A percentile compares a stretch with the other conserved stretches of the same genome.
Evolutionary conservation across 2,888 invertebrate species (phyloP).

Genomic region (Drosophila pseudotalamancana): DNA sequence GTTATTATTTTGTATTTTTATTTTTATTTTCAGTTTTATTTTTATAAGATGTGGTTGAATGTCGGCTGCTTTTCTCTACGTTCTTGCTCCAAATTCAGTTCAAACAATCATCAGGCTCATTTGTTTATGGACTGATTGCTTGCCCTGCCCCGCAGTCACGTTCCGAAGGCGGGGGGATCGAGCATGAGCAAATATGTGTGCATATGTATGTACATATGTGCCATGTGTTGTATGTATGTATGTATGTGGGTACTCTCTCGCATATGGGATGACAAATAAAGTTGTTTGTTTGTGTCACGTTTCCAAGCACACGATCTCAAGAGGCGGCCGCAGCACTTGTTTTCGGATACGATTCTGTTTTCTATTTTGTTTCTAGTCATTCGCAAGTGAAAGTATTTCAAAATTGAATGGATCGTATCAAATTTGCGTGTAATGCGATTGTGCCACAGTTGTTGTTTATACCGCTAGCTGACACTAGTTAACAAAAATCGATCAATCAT

Average conservation of each 20-base stretch:
- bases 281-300: constrained; percentile 72
- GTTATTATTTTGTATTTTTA: too few relatives aligned
- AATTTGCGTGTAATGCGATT: constrained; percentile 27
- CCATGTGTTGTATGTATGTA: not conserved
- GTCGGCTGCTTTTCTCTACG: not conserved
- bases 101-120: constrained; percentile 60
- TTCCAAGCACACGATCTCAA: constrained; percentile 59
- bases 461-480: not conserved
- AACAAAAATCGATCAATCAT: not conserved
- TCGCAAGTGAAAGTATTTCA: constrained; percentile 71
- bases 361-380: constrained; percentile 74
- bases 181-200: constrained; percentile 12
- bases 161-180: constrained; percentile 2
- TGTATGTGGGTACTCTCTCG: too few relatives aligned
- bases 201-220: not conserved
- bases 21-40: too few relatives aligned
- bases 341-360: constrained; percentile 53
- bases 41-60: not conserved
- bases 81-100: constrained; percentile 55
- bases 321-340: constrained; percentile 19
- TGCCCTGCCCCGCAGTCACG: constrained; percentile 16
- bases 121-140: constrained; percentile 42
- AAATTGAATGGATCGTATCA: constrained; percentile 27
- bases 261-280: constrained; percentile 69
- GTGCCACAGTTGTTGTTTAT: not conserved